Base-by-base conservation (phyloP, 2,888 invertebrate species). In the Nebria salina region DNA sequence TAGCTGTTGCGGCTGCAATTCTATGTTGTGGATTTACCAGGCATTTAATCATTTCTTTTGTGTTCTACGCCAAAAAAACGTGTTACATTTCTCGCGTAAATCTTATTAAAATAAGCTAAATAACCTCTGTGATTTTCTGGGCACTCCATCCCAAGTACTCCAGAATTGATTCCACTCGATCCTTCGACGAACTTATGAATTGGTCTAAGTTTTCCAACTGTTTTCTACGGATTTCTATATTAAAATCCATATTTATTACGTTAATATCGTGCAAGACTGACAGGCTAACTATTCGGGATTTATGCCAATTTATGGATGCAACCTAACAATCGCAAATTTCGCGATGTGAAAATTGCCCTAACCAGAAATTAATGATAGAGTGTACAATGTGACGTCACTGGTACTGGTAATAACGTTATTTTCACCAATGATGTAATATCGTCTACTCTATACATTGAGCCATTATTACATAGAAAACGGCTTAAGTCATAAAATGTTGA, bases 1-100 rank as follows among this genome's bases (percentile, higher is more conserved):
- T 87, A 8, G 89, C 84, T 65, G 85, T 87, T 83, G 87, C 86
- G 82, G 87, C 84, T n/a, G 88, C 87, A 70, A 92, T 85, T 82
- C 87, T 86, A 85, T 92, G 92, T 13, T 87, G 87, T 13, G 86
- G 82, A 86, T 91, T 88, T 26, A 90, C 86, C 0, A 90, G 89
- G 83, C 91, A 91, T n/a, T 84, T 84, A 1, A 88, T 84, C 43
- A 87, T 84, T 41, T 84, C 84, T 77, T 86, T 86, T 72, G 86
- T 84, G 86, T 89, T 85, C 87, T 87, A 83, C 54, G 54, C 54
- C 54, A 8, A 54, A 54, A 54, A 54, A 54, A 54, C 54, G 13
- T 54, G 13, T 54, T 54, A 13, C 8, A 54, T 54, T 11, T 54
- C 13, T 5, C 7, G 4, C 8, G 13, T 7, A 54, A 7, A 7